Conservation (phyloP, 2,888 invertebrate species). For the Tubiluchus corallicola region DNA sequence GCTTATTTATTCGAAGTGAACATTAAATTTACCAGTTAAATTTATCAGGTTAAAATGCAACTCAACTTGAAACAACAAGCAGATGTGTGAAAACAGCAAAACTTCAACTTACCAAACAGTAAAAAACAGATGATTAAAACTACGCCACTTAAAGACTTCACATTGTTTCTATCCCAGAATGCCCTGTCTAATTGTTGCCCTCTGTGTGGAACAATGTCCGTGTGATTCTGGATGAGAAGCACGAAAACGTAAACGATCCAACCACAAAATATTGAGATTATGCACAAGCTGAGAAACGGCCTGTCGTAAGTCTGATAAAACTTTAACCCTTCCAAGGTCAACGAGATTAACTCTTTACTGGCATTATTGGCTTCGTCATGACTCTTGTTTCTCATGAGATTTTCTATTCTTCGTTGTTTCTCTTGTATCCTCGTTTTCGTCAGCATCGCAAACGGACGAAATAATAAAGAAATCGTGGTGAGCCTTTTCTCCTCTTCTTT, state of each 20-base stretch:
- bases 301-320: conserved; percentile 67
- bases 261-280: conserved; percentile 23
- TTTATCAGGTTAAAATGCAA: too few species aligned
- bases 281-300: conserved; percentile 19
- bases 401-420: too few species aligned
- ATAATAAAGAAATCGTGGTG: conserved; percentile 23
- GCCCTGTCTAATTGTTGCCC: too few species aligned
- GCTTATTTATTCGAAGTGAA: too few species aligned
- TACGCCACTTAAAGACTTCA: too few species aligned
- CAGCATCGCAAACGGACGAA: conserved; percentile 21
- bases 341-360: conserved; percentile 36
- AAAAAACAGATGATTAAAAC: too few species aligned
- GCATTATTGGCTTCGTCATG: conserved; percentile 16
- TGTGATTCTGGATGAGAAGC: conserved; percentile 19
- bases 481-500: conserved; percentile 40
- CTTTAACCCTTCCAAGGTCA: conserved; percentile 48
- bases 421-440: too few species aligned
- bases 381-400: conserved; percentile 10
- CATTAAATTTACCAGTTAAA: too few species aligned
- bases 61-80: too few species aligned
- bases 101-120: too few species aligned
- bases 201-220: conserved; percentile 14
- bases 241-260: conserved; percentile 25
- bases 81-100: too few species aligned
- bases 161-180: too few species aligned